phyloP scores from a whole-genome alignment of 2,797 vertebrate genomes.

The Choloepus didactylus region DNA sequence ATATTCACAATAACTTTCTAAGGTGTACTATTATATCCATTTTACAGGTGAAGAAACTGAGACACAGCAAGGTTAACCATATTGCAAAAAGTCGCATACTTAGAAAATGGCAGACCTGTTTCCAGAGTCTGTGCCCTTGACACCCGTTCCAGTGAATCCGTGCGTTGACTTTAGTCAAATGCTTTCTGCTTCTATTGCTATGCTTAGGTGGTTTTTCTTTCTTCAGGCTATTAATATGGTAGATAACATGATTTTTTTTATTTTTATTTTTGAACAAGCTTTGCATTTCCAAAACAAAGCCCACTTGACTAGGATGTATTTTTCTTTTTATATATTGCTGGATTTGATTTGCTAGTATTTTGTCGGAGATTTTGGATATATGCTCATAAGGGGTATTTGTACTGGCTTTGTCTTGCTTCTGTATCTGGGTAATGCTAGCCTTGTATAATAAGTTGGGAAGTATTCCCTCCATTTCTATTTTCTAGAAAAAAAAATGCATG shows the following conservation, averaged over 20 bases:
- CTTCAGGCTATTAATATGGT: neutral
- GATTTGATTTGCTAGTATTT: constrained; percentile 29
- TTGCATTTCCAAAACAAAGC: constrained; percentile 34
- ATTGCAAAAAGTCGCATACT: too few relatives aligned
- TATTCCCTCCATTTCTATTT: neutral
- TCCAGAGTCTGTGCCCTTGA: too few relatives aligned
- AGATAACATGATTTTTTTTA: neutral
- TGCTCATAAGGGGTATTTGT: neutral
- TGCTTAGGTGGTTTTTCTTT: constrained; percentile 20
- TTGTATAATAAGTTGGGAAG: constrained; percentile 23
- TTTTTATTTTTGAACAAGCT: neutral
- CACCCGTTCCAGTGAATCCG: too few relatives aligned
- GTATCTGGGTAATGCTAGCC: neutral
- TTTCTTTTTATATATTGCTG: neutral
- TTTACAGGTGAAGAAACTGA: too few relatives aligned
- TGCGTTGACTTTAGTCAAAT: neutral
- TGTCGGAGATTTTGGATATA: constrained; percentile 14
- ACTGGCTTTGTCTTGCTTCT: constrained; percentile 4
- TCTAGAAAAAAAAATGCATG: neutral
- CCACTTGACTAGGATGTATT: neutral
- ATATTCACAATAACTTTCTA: too few relatives aligned
- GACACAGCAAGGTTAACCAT: too few relatives aligned
- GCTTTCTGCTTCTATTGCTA: neutral
- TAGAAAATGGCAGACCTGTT: too few relatives aligned
- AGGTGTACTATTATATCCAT: too few relatives aligned